phyloP scores from a whole-genome alignment of 1,140 invertebrate species.

The Lucilia cuprina region DNA sequence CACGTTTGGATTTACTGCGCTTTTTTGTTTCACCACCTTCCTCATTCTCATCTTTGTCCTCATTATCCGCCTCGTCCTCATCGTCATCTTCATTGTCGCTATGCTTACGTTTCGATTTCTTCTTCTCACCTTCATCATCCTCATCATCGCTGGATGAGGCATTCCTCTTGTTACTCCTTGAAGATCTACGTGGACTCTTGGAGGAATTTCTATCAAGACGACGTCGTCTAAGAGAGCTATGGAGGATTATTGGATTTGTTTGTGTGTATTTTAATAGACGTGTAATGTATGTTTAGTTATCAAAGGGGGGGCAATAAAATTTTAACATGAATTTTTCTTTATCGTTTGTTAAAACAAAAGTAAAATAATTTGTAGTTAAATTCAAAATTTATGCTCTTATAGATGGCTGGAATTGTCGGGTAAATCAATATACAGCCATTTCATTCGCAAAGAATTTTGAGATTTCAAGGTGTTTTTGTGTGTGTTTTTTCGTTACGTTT shows the following conservation, averaged over 20 bases:
- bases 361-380: not conserved
- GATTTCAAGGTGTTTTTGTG: not conserved
- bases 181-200: slow-evolving; percentile 44
- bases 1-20: slow-evolving; percentile 42
- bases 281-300: not conserved
- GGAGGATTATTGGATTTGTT: slow-evolving; percentile 27
- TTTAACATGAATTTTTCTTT: slow-evolving; percentile 2
- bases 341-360: not conserved
- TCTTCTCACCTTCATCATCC: slow-evolving; percentile 44
- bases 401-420: too few relatives aligned
- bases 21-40: slow-evolving; percentile 42
- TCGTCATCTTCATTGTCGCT: slow-evolving; percentile 36
- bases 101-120: slow-evolving; percentile 4
- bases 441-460: not conserved
- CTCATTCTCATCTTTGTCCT: slow-evolving; percentile 39
- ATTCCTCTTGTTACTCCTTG: slow-evolving; percentile 28
- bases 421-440: not conserved
- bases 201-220: slow-evolving; percentile 52
- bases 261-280: slow-evolving; percentile 22
- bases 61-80: slow-evolving; percentile 44
- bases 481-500: too few relatives aligned
- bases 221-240: slow-evolving; percentile 59
- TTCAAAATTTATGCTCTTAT: not conserved
- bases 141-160: slow-evolving; percentile 43
- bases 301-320: slow-evolving; percentile 8